These are phyloP conservation scores for Vanessa atalanta DNA, from an alignment of 1,140 invertebrate genomes.

Conservation along the genomic window DNA sequence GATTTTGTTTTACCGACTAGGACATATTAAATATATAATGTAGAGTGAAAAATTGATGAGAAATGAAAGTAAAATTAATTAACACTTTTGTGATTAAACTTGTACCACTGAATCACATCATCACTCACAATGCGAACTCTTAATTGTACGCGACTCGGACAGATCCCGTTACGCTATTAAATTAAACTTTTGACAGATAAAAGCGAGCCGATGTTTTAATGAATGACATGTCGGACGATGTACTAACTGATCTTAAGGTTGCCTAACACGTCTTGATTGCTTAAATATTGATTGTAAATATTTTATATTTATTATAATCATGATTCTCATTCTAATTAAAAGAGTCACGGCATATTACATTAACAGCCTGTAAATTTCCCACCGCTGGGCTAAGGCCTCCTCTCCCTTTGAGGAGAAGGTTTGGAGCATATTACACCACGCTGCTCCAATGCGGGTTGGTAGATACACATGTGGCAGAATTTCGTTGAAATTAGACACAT, in stretches of 20 bases:
- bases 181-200: constrained; percentile 18
- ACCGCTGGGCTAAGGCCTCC: no score
- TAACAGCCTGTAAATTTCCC: no score
- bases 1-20: no score
- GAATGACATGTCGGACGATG: background rate
- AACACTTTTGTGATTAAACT: background rate
- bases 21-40: no score
- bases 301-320: background rate
- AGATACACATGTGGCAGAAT: no score
- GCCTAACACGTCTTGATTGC: constrained; percentile 1
- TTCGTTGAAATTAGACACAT: no score
- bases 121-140: constrained; percentile 10
- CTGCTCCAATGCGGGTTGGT: no score
- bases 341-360: no score
- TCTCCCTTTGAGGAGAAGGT: no score
- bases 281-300: background rate
- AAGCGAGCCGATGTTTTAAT: background rate
- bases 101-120: background rate
- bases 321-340: background rate
- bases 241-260: background rate
- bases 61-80: constrained; percentile 8
- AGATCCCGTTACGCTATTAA: constrained; percentile 11
- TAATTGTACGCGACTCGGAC: background rate
- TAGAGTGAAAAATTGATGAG: no score
- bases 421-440: no score